A percentile compares a stretch with the other conserved stretches of the same genome.
phyloP scores from a whole-genome alignment of 2,113 vertebrate genomes.

The Trachemys scripta region DNA sequence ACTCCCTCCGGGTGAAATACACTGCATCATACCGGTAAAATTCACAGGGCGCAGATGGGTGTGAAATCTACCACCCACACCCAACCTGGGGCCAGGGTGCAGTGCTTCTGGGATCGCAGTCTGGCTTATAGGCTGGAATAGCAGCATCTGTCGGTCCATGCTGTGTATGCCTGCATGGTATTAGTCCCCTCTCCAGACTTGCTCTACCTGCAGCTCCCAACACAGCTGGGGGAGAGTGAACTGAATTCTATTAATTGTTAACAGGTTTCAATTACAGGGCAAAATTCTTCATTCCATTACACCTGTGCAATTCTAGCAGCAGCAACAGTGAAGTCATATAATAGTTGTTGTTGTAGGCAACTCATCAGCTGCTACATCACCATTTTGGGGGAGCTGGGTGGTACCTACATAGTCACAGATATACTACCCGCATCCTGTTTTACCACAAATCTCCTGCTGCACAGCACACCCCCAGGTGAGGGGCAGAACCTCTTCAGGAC shows the following conservation, averaged over 20 bases:
- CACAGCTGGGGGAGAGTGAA: fast-evolving
- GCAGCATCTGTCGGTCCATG: background rate
- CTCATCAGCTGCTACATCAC: background rate
- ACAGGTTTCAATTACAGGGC: background rate
- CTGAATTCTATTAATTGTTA: background rate
- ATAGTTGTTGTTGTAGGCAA: background rate
- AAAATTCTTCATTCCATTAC: background rate
- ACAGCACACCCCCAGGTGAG: background rate
- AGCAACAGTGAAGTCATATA: background rate
- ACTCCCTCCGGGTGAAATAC: background rate
- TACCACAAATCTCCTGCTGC: background rate
- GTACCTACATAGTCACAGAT: background rate
- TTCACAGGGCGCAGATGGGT: fast-evolving
- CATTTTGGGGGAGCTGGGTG: background rate
- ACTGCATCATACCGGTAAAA: fast-evolving
- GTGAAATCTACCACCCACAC: slow-evolving; percentile 14
- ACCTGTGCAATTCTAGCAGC: fast-evolving
- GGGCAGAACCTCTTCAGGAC: fast-evolving
- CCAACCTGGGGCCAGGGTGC: slow-evolving; percentile 16
- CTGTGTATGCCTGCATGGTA: fast-evolving
- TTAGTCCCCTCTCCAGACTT: fast-evolving
- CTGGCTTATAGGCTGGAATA: background rate
- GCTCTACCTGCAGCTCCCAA: background rate
- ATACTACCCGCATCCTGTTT: background rate
- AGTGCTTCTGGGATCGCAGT: background rate